These are phyloP conservation scores for Chamaedrilus cognettii DNA, from an alignment of 2,888 invertebrate species.

Conservation along the genomic window DNA sequence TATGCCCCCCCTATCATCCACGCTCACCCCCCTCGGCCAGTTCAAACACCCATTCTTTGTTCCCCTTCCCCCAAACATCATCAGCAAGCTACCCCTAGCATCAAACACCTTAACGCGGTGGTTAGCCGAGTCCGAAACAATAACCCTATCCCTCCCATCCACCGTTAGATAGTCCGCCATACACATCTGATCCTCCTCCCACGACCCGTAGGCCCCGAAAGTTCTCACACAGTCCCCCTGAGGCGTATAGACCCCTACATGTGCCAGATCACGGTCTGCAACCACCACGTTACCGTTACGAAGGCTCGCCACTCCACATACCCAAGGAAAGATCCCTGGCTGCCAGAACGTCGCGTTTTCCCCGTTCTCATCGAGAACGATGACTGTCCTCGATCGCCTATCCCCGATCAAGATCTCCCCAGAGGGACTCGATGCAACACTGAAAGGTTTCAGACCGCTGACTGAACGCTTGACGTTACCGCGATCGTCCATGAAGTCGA, in stretches of 20 bases:
- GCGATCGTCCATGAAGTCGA: constrained; percentile 19
- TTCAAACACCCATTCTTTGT: constrained; percentile 22
- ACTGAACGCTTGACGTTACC: constrained; percentile 17
- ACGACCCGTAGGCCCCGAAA: constrained; percentile 32
- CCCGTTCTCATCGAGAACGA: constrained; percentile 26
- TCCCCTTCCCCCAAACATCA: constrained; percentile 28
- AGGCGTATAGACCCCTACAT: constrained; percentile 22
- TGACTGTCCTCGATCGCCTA: constrained; percentile 26
- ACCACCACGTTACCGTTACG: constrained; percentile 25
- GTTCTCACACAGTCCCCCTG: constrained; percentile 23
- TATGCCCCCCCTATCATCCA: constrained; percentile 27
- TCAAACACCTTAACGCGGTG: constrained; percentile 36
- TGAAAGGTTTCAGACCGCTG: constrained; percentile 29
- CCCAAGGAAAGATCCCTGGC: constrained; percentile 26
- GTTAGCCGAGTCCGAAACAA: constrained; percentile 33
- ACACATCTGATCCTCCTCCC: constrained; percentile 27
- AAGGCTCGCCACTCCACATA: constrained; percentile 24
- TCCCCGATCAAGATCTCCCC: constrained; percentile 29
- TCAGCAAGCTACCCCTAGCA: constrained; percentile 20
- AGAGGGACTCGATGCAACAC: constrained; percentile 7
- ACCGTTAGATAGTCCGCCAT: constrained; percentile 38
- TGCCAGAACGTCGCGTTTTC: constrained; percentile 21
- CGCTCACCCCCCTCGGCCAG: constrained; percentile 36
- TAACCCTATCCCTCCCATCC: constrained; percentile 30
- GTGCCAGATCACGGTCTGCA: constrained; percentile 27